Conservation (phyloP, 2,888 invertebrate genomes). For the Clitarchus hookeri region DNA sequence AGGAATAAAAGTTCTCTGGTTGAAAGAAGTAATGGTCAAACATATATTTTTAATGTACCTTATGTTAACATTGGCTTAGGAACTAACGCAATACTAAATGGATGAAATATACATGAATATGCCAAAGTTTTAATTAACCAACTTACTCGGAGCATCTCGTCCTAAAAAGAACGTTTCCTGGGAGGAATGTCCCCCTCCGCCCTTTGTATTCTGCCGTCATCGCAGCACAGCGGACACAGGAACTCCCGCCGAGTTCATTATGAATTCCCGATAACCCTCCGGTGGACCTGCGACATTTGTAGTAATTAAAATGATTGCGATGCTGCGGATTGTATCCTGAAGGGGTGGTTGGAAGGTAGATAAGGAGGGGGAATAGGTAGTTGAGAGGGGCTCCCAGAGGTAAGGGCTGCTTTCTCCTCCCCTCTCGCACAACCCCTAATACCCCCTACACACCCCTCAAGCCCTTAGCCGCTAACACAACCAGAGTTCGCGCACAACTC, state of each 20-base stretch:
- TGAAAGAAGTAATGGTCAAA: too few species aligned
- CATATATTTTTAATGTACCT: too few species aligned
- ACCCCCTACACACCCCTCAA: background rate
- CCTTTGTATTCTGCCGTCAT: background rate
- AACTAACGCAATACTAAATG: too few species aligned
- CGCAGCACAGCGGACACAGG: background rate
- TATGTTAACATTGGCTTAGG: too few species aligned
- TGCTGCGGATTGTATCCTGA: background rate
- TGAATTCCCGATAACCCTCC: background rate
- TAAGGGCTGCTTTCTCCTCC: background rate
- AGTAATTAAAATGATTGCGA: constrained; percentile 14
- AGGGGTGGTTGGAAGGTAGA: background rate
- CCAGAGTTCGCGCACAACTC: background rate
- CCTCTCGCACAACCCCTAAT: background rate
- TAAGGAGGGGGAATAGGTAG: background rate
- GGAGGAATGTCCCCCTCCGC: background rate
- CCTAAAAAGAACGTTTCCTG: too few species aligned
- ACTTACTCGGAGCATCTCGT: too few species aligned
- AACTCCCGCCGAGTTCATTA: background rate
- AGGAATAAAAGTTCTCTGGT: too few species aligned
- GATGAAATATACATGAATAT: too few species aligned
- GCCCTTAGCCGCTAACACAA: background rate
- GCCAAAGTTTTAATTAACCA: too few species aligned
- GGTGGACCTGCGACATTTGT: background rate
- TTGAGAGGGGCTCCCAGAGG: background rate